Evolutionary conservation across 2,797 vertebrate species (phyloP), one percentile per base, ranked within the genome.

Genomic region (Corythornis leucogaster): DNA sequence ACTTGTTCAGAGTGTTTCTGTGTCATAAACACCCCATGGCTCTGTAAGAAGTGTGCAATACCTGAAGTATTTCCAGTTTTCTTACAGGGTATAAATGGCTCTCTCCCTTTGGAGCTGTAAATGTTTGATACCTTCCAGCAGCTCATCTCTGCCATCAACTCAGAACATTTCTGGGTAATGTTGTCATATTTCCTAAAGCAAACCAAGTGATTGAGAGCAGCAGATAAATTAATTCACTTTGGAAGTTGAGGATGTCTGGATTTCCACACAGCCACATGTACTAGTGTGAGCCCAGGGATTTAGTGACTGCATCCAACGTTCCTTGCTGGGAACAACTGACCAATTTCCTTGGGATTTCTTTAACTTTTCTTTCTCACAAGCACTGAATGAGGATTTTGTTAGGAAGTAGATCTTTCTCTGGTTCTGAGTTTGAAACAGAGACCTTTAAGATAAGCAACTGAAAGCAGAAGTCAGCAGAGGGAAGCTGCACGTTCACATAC

Each of bases 101-200:
- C 26, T 11, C 31, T 45, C 58, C 51, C 45, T 69, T 51, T 15
- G 40, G 80, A 79, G 67, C 45, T 73, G 22, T 26, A 68, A 89
- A 76, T 6, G 22, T 78, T 78, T 92, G 88, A 90, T 87, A 35
- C 55, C 69, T 93, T 53, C 69, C 76, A 85, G 93, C 79, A 62
- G 46, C 58, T 91, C 73, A 66, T 89, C 90, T 62, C 68, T 31
- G 59, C 30, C 75, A 82, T 80, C 78, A 89, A 19, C 66, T 85
- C 75, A 5, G 33, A 84, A 91, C 92, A 68, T 96, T 86, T 87
- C 73, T 93, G 71, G 55, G 45, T n/a, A 59, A 54, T 80, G 75
- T 15, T 59, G 81, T 97, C 83, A 89, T 76, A 83, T 89, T 96
- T 96, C 85, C 73, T 81, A 93, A 90, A 94, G 73, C 89, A 94